These are phyloP conservation scores for Urocyon cinereoargenteus DNA, from an alignment of 2,797 vertebrate species.

Conservation along the genomic window DNA sequence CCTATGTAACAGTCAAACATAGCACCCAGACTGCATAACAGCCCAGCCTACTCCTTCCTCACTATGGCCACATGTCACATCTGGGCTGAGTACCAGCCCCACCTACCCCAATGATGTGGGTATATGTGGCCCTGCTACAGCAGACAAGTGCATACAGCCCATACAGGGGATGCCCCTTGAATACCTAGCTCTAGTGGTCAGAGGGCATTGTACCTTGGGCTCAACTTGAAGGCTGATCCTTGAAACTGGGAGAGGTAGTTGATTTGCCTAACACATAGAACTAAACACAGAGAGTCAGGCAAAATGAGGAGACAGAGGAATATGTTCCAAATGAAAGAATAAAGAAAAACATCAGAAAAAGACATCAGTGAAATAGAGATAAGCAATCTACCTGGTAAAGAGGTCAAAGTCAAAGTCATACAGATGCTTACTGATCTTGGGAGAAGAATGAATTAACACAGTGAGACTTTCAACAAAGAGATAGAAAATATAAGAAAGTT, in stretches of 20 bases:
- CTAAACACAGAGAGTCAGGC: not conserved
- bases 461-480: not conserved
- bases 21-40: not conserved
- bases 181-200: not conserved
- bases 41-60: not conserved
- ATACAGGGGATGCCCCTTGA: not conserved
- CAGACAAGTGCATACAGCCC: not conserved
- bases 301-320: not conserved
- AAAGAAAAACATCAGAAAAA: not conserved
- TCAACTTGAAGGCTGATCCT: not conserved
- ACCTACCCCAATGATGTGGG: not conserved
- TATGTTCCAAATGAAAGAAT: not conserved
- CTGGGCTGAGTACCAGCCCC: not conserved
- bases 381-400: not conserved
- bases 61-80: not conserved
- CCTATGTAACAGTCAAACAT: not conserved
- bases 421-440: not conserved
- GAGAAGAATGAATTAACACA: not conserved
- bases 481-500: not conserved
- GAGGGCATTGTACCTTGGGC: not conserved
- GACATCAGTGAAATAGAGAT: not conserved
- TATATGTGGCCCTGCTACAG: not conserved
- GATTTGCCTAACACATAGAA: not conserved
- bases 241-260: not conserved
- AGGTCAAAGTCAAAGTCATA: not conserved